phyloP scores from a whole-genome alignment of 2,888 invertebrate species.

The Caenorhabditis angaria region DNA sequence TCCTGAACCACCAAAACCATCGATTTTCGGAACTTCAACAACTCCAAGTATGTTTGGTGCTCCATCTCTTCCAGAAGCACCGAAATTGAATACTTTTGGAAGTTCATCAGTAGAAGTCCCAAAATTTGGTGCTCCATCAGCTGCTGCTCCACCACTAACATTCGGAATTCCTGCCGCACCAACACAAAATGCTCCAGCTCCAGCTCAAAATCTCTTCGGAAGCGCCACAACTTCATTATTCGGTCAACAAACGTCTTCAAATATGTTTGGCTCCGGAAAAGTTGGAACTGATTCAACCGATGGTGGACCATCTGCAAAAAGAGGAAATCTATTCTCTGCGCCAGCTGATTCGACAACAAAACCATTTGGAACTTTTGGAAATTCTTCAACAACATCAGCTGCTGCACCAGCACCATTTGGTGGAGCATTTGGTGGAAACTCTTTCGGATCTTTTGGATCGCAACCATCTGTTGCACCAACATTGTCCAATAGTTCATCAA shows the following conservation, averaged over 20 bases:
- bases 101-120: no score
- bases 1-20: slow-evolving; percentile 1
- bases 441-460: slow-evolving; percentile 29
- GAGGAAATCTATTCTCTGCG: not conserved
- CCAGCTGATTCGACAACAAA: slow-evolving; percentile 13
- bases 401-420: slow-evolving; percentile 1
- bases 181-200: no score
- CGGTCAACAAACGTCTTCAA: not conserved
- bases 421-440: slow-evolving; percentile 6
- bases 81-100: not conserved
- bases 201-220: no score
- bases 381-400: not conserved
- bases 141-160: not conserved
- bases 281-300: not conserved
- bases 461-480: slow-evolving; percentile 15
- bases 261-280: not conserved
- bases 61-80: not conserved
- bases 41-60: not conserved
- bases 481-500: slow-evolving; percentile 35
- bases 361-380: slow-evolving; percentile 15
- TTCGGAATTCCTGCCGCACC: no score
- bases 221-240: not conserved
- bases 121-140: not conserved
- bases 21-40: not conserved
- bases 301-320: not conserved